Evolutionary conservation across 2,113 vertebrate genomes (phyloP).

Genomic region (Oryctolagus cuniculus): mOryCun1.1 NC_091445.1:86138501-86139000

Average conservation of each 20-base stretch:
- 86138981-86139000: too few species aligned
- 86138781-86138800: not conserved
- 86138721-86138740: not conserved
- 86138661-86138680: constrained; percentile 35
- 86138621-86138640: constrained; percentile 5
- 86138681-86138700: not conserved
- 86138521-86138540: constrained; percentile 34
- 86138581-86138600: not conserved
- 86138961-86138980: too few species aligned
- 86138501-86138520: constrained; percentile 27
- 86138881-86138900: too few species aligned
- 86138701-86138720: not conserved
- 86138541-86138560: constrained; percentile 56
- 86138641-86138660: not conserved
- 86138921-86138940: too few species aligned
- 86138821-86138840: too few species aligned
- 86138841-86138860: too few species aligned
- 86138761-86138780: not conserved
- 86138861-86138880: too few species aligned
- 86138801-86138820: not conserved
- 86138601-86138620: constrained; percentile 40
- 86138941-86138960: too few species aligned
- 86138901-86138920: too few species aligned
- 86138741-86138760: not conserved
- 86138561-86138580: constrained; percentile 14